Conservation (phyloP, 30 jellyfish, hydroid and myxozoan genomes). For the Chironex yamaguchii region DNA sequence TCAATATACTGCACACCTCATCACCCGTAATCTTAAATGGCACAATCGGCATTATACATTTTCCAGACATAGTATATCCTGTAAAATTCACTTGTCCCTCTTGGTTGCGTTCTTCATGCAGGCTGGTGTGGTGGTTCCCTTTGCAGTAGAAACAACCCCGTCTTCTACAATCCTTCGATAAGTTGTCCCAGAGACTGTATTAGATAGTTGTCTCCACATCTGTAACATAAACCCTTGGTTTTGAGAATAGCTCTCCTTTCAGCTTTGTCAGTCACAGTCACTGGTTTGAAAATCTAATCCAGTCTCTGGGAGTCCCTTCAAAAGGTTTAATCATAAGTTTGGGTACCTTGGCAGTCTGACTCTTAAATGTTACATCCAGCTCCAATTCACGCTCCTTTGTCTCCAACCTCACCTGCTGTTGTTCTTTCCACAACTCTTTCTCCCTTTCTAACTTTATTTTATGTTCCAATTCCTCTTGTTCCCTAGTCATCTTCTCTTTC, state of each 20-base stretch:
- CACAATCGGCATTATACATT: constrained; percentile 49
- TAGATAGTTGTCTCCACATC: constrained; percentile 54
- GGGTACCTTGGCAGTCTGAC: too few species aligned
- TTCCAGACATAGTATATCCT: constrained; percentile 18
- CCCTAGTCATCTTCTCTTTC: too few species aligned
- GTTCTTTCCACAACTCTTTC: too few species aligned
- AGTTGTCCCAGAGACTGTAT: too few species aligned
- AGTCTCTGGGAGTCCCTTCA: too few species aligned
- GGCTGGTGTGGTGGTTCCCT: constrained; percentile 63
- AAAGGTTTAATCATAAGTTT: too few species aligned
- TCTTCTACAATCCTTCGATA: constrained; percentile 28
- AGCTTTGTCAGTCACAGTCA: constrained; percentile 4
- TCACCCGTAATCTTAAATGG: constrained; percentile 31
- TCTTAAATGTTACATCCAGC: too few species aligned
- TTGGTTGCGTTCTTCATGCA: constrained; percentile 47
- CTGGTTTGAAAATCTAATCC: too few species aligned
- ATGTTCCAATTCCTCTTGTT: too few species aligned
- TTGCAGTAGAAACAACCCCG: constrained; percentile 63
- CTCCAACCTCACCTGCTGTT: too few species aligned
- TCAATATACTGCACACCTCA: constrained; percentile 25
- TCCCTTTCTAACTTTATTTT: too few species aligned
- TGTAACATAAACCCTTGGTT: constrained; percentile 40
- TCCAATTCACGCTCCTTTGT: too few species aligned
- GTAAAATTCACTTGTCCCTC: background rate
- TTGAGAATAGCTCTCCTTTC: constrained; percentile 45